Conservation (phyloP, 2,888 invertebrate species). For the Auanema freiburgensis region DNA sequence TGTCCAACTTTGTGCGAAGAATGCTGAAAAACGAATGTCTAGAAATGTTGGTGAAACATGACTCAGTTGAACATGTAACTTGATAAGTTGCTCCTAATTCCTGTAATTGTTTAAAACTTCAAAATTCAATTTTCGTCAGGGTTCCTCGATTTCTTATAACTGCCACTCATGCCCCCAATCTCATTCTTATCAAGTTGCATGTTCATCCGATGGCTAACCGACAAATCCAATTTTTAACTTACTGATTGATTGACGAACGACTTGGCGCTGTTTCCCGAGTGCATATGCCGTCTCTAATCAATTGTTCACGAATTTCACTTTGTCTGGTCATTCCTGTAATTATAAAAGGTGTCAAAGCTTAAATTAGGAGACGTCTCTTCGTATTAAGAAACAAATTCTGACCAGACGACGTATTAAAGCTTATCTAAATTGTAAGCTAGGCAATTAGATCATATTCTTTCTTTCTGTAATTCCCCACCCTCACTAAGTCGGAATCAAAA, state of each 20-base stretch:
- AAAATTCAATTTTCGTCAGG: neutral
- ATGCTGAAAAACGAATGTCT: constrained; percentile 48
- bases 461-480: too few relatives aligned
- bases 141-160: neutral
- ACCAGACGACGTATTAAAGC: too few relatives aligned
- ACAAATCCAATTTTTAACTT: constrained; percentile 14
- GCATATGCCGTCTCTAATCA: constrained; percentile 59
- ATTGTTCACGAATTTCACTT: constrained; percentile 60
- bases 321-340: constrained; percentile 55
- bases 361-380: too few relatives aligned
- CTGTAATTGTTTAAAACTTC: constrained; percentile 4
- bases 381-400: too few relatives aligned
- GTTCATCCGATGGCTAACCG: neutral
- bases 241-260: constrained; percentile 62
- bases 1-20: constrained; percentile 60
- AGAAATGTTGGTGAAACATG: neutral
- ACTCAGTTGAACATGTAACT: neutral
- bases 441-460: too few relatives aligned
- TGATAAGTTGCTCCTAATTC: too few relatives aligned
- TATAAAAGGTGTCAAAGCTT: too few relatives aligned
- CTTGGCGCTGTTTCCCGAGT: constrained; percentile 60
- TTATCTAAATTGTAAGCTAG: too few relatives aligned
- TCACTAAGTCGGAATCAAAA: too few relatives aligned
- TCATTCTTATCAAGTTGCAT: neutral
- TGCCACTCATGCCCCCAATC: neutral